Base-by-base conservation (phyloP, 2,888 invertebrate species). In the Rhorus exstirpatorius region DNA sequence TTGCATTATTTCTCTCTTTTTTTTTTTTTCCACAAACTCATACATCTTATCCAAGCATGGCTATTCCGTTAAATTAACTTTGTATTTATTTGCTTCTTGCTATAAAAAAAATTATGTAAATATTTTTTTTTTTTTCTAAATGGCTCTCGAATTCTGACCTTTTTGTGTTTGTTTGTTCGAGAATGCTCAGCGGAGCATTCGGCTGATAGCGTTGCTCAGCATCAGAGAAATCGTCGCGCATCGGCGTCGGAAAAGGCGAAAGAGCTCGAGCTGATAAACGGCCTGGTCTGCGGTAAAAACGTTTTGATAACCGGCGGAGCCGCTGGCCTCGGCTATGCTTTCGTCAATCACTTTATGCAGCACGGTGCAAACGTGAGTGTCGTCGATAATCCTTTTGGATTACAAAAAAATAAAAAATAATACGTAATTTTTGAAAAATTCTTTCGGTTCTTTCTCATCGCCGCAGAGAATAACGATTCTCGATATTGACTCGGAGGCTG, bases 221-320 rank as follows among this genome's bases (percentile, higher is more conserved):
- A 76, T 53, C 83, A 63, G 17, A 85, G 70, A 53, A 80, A 85
- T 35, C 86, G 90, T 46, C 88, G 90, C 3, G 86, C 89, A 1
- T 91, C 91, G 7, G 89, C 89, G 3, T 87, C 88, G 4, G 92
- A 91, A 41, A 91, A 86, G 61, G 88, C 89, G 1, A 90, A 87
- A 35, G 92, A 91, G 49, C 71, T 89, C n/a, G 92, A 91, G 71
- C 85, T 87, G 19, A 91, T 91, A 71, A 89, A 86, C 49, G 88
- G 88, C 3, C 65, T 92, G 0, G 88, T 92, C 26, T 89, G 90
- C 7, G 90, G 89, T 0, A 92, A 90, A 72, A 92, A 91, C 61
- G 85, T 92, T 35, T 60, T 92, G 0, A 90, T 92, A 74, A 92
- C 92, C 26, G 92, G 92, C 0, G 92, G 92, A 65, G 91, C 89